Conservation (phyloP, 2,113 vertebrate species). For the Nycticorax nycticorax region DNA sequence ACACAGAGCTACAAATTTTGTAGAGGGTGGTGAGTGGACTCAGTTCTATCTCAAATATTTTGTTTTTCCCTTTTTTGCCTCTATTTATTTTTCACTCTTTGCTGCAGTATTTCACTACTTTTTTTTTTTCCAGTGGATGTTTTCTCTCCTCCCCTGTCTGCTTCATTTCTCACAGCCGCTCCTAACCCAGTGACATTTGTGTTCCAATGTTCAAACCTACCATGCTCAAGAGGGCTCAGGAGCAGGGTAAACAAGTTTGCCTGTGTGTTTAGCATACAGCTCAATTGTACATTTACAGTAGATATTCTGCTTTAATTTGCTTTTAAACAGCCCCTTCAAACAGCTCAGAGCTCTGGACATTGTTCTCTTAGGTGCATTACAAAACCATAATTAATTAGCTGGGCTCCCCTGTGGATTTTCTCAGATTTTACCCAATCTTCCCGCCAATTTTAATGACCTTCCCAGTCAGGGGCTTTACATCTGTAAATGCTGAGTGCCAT, state of each 20-base stretch:
- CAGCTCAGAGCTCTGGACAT: conserved; percentile 42
- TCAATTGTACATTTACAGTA: conserved; percentile 66
- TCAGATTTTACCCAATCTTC: conserved; percentile 64
- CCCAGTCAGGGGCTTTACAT: conserved; percentile 67
- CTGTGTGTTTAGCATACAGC: conserved; percentile 20
- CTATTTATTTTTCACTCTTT: conserved; percentile 19
- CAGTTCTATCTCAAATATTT: neutral
- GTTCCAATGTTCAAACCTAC: conserved; percentile 13
- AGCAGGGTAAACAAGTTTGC: conserved; percentile 56
- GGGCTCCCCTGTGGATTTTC: conserved; percentile 65
- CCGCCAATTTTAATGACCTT: conserved; percentile 67
- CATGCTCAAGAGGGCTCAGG: conserved; percentile 17
- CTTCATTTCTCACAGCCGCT: neutral
- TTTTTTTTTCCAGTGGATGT: neutral
- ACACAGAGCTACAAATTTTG: neutral
- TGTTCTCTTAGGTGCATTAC: conserved; percentile 63
- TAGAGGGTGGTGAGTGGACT: neutral
- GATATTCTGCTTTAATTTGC: conserved; percentile 66
- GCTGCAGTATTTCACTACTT: neutral
- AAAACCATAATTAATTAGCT: conserved; percentile 69
- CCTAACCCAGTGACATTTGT: neutral
- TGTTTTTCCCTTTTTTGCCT: neutral
- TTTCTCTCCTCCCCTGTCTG: neutral
- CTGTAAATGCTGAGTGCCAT: conserved; percentile 59
- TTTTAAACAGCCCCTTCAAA: conserved; percentile 66